Conservation (phyloP, 2,797 vertebrate genomes). For the Loris lydekkerianus region DNA sequence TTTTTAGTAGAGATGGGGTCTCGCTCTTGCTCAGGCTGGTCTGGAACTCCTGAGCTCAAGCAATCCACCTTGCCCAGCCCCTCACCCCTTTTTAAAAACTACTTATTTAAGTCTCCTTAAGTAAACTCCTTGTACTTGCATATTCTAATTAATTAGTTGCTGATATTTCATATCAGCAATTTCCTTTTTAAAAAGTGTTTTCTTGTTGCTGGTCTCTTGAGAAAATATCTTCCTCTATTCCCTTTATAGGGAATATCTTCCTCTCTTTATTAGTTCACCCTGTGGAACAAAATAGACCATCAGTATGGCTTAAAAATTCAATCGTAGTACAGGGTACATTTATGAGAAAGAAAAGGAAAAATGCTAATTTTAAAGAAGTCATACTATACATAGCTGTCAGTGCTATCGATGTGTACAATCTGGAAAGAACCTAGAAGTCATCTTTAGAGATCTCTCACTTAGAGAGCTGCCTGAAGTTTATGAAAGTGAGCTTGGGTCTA, state of each 20-base stretch:
- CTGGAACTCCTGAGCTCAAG: no score
- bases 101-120: constrained; percentile 3
- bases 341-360: constrained; percentile 17
- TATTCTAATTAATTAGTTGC: neutral
- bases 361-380: neutral
- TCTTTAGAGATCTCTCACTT: neutral
- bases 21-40: no score
- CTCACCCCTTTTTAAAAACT: neutral
- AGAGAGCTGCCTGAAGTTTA: neutral
- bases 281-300: constrained; percentile 22
- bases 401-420: neutral
- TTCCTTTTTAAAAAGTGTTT: neutral
- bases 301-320: neutral
- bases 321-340: constrained; percentile 6
- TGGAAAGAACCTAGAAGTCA: constrained; percentile 26
- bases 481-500: neutral
- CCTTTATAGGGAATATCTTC: neutral
- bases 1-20: no score
- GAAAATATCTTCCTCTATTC: constrained; percentile 1
- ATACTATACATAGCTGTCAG: neutral
- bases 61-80: no score
- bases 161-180: no score
- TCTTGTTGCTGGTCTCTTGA: neutral
- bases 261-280: constrained; percentile 42
- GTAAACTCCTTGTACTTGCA: neutral